Evolutionary conservation across 2,888 invertebrate species (phyloP), one percentile per base, ranked within the genome.

Genomic region (Drosophila merina): DNA sequence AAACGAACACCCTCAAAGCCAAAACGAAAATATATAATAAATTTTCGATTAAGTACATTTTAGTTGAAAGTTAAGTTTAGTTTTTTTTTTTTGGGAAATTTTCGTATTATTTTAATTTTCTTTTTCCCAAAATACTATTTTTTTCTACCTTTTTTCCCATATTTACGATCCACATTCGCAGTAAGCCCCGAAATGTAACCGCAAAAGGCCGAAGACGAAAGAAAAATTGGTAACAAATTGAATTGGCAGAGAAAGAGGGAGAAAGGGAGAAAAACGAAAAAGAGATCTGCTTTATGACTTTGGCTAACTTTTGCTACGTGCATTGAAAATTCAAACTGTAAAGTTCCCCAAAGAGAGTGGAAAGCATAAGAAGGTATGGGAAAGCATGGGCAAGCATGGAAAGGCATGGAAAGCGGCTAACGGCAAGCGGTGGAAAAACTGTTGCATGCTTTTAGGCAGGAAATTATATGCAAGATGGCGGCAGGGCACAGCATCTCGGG

Each of bases 301-400:
- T 62, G 79, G 79, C 83, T 87, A 87, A 83, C 74, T 87, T 82
- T 75, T 55, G 73, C 69, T 84, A 87, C 87, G 87, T 83, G 82
- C 76, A 76, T 42, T 58, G 76, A 68, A 74, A 80, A 82, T 14
- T 57, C 33, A 74, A 69, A 62, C 59, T 47, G 45, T 49, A 66
- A 59, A 74, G 44, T 54, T 36, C 3, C 25, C 20, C 1, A 20
- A 20, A 20, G 20, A 20, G 20, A 1, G 20, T 20, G 2, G 20
- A 20, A 20, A 20, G 14, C 14, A 14, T 14, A 14, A 14, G 14
- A 14, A 14, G 14, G 14, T 1, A 14, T 14, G 14, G 14, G 1
- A 14, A 14, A 14, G 20, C 20, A 20, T 20, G 20, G 20, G 20
- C 1, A 20, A 20, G 20, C 20, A 20, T 20, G 20, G 3, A 2